Evolutionary conservation across 1,140 invertebrate species (phyloP), one percentile per base, ranked within the genome.

Genomic region (Caenorhabditis brenneri): DNA sequence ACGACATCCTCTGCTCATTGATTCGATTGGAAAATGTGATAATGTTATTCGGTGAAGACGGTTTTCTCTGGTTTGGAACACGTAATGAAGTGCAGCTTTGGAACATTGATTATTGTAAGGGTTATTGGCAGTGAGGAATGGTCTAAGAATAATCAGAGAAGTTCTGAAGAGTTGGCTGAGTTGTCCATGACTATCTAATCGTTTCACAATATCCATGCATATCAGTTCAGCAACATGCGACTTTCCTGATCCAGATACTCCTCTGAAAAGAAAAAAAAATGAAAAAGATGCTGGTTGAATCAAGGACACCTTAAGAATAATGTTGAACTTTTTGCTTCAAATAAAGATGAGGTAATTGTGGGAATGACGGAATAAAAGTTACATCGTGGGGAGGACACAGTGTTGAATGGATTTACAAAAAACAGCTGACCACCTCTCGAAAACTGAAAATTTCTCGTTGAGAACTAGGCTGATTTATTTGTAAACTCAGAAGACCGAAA

Each of bases 381-480:
- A n/a, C 51, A 53, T n/a, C 79, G 33, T 33, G 48, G 48, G 12
- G 48, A 53, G 9, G 82, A 79, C 0, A 83, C 49, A 16, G 69
- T 83, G 19, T 42, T 53, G 39, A 83, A 83, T n/a, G 82, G 74
- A 42, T 83, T 83, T 3, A 83, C 69, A 33, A 83, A 83, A 31
- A 83, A 79, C 12, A 83, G 12, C 29, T 83, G 42, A 5, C 69
- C 74, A 5, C 53, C 78, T 79, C 53, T 48, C 15, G 49, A 49
- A 39, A 83, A 83, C 82, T 83, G 29, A 79, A 83, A 83, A 39
- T n/a, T n/a, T n/a, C n/a, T n/a, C n/a, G n/a, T n/a, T n/a, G n/a
- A n/a, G n/a, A n/a, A n/a, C n/a, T n/a, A n/a, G n/a, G n/a, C n/a
- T n/a, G n/a, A n/a, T n/a, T n/a, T n/a, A n/a, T n/a, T n/a, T n/a